phyloP scores from a whole-genome alignment of 2,888 invertebrate genomes.

The Tenodera sinensis region DNA sequence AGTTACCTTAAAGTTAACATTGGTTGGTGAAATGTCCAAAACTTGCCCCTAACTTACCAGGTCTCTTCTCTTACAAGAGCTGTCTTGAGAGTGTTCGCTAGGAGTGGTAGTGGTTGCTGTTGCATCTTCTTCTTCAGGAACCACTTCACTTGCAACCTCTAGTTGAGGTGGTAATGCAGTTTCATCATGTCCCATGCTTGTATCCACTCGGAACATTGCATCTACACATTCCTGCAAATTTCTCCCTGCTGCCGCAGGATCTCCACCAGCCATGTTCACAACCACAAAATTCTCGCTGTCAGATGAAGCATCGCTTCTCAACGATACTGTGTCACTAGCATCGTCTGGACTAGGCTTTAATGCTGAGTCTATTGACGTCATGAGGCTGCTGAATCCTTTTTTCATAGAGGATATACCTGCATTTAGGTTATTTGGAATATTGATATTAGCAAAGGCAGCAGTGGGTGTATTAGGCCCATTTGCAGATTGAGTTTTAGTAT shows the following conservation, averaged over 20 bases:
- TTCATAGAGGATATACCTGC: conserved; percentile 54
- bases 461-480: conserved; percentile 13
- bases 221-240: conserved; percentile 46
- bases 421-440: conserved; percentile 26
- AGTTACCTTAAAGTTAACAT: too few relatives aligned
- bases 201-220: conserved; percentile 56
- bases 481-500: conserved; percentile 1
- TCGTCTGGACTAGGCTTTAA: conserved; percentile 67
- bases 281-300: conserved; percentile 86
- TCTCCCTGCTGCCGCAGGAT: conserved; percentile 51
- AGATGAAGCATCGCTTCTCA: conserved; percentile 78
- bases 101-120: conserved; percentile 69
- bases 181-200: conserved; percentile 20
- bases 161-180: conserved; percentile 44
- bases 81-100: conserved; percentile 79
- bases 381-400: conserved; percentile 76
- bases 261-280: conserved; percentile 44
- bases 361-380: conserved; percentile 82
- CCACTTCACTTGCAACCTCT: conserved; percentile 81
- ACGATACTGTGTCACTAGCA: conserved; percentile 71
- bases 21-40: too few relatives aligned
- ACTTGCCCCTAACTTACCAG: conserved; percentile 56
- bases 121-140: conserved; percentile 66
- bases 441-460: conserved; percentile 9
- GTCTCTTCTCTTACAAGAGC: conserved; percentile 74